phyloP scores from a whole-genome alignment of 2,113 vertebrate species.

The Mesocricetus auratus region DNA sequence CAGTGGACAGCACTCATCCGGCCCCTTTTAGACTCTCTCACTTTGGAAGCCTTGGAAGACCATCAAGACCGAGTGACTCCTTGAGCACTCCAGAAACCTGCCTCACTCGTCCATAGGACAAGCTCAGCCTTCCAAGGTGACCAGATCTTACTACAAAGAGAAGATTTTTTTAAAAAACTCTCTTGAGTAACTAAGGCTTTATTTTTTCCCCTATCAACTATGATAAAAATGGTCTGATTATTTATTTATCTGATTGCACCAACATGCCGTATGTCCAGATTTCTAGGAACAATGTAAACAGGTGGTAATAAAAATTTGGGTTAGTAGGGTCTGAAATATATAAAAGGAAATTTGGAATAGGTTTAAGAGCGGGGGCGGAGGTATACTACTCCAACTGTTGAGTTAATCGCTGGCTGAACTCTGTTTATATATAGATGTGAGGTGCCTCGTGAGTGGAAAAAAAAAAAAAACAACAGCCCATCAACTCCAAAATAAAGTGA shows the following conservation, averaged over 20 bases:
- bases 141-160: neutral
- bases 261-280: constrained; percentile 29
- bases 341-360: constrained; percentile 48
- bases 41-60: neutral
- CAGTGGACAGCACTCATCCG: neutral
- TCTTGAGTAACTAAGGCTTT: constrained; percentile 23
- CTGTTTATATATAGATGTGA: constrained; percentile 18
- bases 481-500: constrained; percentile 49
- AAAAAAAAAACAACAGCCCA: neutral
- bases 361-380: neutral
- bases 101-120: neutral
- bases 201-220: constrained; percentile 20
- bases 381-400: constrained; percentile 31
- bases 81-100: neutral
- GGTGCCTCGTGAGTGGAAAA: constrained; percentile 38
- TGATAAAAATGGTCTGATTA: constrained; percentile 47
- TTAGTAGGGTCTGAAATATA: constrained; percentile 50
- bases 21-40: too few species aligned
- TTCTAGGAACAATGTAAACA: constrained; percentile 70
- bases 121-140: neutral
- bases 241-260: constrained; percentile 58
- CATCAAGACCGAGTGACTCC: neutral
- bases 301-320: constrained; percentile 55
- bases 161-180: neutral
- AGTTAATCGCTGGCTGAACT: constrained; percentile 26